Base-by-base conservation (phyloP, 2,113 vertebrate genomes). In the Eleginops maclovinus region DNA sequence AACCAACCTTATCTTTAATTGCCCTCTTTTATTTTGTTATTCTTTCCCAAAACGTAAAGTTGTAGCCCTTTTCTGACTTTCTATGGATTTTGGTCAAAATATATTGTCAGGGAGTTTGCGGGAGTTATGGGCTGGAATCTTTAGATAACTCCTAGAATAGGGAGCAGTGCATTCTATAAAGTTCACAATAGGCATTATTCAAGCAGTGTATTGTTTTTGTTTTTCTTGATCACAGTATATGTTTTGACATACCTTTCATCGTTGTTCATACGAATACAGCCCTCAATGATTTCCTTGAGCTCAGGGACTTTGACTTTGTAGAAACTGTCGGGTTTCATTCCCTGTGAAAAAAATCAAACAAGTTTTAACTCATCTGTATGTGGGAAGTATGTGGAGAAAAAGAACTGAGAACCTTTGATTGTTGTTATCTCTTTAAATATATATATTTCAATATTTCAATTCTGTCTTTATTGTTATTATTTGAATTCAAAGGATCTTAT, bases 251-350 rank as follows among this genome's bases (percentile, higher is more conserved):
- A 99, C 98, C 98, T 96, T 94, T 98, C 96, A 0, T 97, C 96
- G 87, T 98, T 99, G 93, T 98, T 94, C 83, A 96, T 99, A 31
- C 96, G 97, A 77, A 99, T 99, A 89, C 98, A 99, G 84, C 98
- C 98, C 85, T 99, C 98, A 1, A 99, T 99, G 89, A 99, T 99
- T 94, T 99, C 97, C 93, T 99, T 99, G 79, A 99, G 95, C 83
- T 99, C 97, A 0, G 97, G 97, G 65, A 99, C 96, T 91, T 97
- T 98, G 87, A 99, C 98, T 85, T 99, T 99, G 94, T 96, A 95
- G 94, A 99, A 99, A 83, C 98, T 99, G 93, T 97, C 97, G 0
- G 98, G 98, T 89, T 99, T 99, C 49, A 97, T 96, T 54, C 98
- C 98, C 98, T 99, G 89, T 22, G 26, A 67, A 68, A 44, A 72